Percentiles rank a stretch among this genome's conserved stretches.
Conservation (phyloP, 2,797 vertebrate species). For the Rhynchotus rufescens region DNA sequence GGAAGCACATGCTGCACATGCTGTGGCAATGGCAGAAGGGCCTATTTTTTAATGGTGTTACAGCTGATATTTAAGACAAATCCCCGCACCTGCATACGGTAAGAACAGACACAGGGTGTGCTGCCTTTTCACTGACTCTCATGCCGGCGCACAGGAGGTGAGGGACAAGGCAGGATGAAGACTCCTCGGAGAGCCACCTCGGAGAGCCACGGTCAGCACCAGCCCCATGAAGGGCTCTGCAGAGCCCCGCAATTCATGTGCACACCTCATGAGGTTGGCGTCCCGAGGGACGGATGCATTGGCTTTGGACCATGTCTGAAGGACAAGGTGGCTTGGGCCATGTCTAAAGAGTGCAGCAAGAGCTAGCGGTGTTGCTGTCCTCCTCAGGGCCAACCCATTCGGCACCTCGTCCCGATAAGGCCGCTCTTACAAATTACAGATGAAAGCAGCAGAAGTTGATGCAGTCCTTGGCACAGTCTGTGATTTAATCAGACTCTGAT, state of each 20-base stretch:
- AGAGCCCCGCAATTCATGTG: too few species aligned
- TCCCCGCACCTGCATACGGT: background rate
- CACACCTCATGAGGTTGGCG: too few species aligned
- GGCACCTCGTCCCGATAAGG: background rate
- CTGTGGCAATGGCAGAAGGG: background rate
- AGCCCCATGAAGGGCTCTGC: background rate
- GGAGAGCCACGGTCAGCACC: too few species aligned
- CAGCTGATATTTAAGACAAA: background rate
- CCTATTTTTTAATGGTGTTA: background rate
- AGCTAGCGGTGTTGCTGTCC: fast-evolving
- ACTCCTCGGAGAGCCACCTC: background rate
- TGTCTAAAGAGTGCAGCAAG: background rate
- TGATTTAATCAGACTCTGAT: constrained; percentile 50
- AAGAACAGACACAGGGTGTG: background rate
- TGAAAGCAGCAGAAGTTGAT: background rate
- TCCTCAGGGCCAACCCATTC: background rate
- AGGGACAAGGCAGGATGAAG: background rate
- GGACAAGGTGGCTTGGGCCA: background rate
- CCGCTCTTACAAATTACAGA: background rate
- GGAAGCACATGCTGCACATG: fast-evolving
- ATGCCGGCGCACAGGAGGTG: fast-evolving
- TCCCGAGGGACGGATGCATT: background rate
- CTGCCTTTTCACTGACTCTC: background rate
- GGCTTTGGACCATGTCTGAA: background rate
- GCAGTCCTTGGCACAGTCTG: fast-evolving